These are phyloP conservation scores for Danaus melanippus DNA, from an alignment of 1,140 invertebrate genomes.

Conservation along the genomic window DNA sequence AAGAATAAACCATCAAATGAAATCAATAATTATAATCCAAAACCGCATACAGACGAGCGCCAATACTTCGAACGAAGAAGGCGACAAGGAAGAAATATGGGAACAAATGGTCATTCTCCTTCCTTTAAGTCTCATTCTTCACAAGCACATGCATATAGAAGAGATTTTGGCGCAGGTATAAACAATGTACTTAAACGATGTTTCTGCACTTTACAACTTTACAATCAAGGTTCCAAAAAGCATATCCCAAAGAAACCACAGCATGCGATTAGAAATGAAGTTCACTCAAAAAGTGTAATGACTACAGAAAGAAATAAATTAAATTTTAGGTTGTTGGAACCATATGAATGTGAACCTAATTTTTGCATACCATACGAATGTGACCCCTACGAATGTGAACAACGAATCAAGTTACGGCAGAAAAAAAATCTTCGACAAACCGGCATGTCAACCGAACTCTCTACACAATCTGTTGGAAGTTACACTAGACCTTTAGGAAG, in stretches of 20 bases:
- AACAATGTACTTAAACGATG: constrained; percentile 14
- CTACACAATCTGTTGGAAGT: not conserved
- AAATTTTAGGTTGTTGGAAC: constrained; percentile 4
- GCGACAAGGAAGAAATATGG: not conserved
- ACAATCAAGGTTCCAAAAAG: not conserved
- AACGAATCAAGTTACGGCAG: constrained; percentile 1
- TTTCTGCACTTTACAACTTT: constrained; percentile 15
- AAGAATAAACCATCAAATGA: constrained; percentile 13
- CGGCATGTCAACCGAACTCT: not conserved
- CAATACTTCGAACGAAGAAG: not conserved
- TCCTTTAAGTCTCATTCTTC: constrained; percentile 1
- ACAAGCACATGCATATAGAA: not conserved
- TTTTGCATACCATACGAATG: constrained; percentile 26
- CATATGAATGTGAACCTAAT: constrained; percentile 30
- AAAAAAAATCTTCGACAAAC: too few relatives aligned
- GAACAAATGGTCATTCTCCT: not conserved
- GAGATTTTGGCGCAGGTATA: not conserved
- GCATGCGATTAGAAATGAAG: too few relatives aligned
- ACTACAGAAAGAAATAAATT: too few relatives aligned
- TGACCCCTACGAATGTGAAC: constrained; percentile 26
- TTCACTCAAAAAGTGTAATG: too few relatives aligned
- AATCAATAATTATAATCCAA: too few relatives aligned
- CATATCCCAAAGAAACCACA: too few relatives aligned
- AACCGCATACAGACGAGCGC: too few relatives aligned
- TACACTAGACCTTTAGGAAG: not conserved